Evolutionary conservation across 2,888 invertebrate genomes (phyloP).

Genomic region (Melinaea menophilus): DNA sequence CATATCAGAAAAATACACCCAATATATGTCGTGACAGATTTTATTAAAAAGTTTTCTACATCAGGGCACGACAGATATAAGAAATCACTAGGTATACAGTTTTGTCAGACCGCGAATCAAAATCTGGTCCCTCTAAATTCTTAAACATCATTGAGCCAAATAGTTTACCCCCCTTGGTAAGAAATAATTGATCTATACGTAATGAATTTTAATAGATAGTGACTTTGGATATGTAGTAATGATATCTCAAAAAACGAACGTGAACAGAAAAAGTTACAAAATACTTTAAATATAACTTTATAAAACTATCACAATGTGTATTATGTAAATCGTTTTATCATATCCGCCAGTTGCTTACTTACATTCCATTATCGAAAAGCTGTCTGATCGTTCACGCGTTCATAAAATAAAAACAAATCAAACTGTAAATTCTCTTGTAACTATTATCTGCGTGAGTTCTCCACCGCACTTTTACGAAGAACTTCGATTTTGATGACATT

Average conservation of each 20-base stretch:
- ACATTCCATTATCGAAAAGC: constrained; percentile 48
- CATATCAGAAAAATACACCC: too few species aligned
- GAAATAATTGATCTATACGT: too few species aligned
- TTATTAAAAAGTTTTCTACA: too few species aligned
- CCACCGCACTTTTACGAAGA: neutral
- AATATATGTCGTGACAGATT: too few species aligned
- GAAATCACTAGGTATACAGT: too few species aligned
- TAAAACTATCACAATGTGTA: neutral
- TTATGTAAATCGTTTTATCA: constrained; percentile 10
- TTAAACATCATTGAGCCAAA: too few species aligned
- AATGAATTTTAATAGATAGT: neutral
- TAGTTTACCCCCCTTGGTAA: too few species aligned
- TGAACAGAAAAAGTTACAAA: neutral
- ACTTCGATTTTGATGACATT: neutral
- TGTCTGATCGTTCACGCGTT: constrained; percentile 48
- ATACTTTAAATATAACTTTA: neutral
- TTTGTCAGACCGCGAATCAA: too few species aligned
- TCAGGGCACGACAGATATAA: too few species aligned
- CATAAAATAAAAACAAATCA: constrained; percentile 57
- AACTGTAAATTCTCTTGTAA: constrained; percentile 50
- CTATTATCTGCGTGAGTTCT: constrained; percentile 21
- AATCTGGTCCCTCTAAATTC: too few species aligned
- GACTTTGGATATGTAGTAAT: too few species aligned
- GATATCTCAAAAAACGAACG: neutral
- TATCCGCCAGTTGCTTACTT: constrained; percentile 10